Evolutionary conservation across 2,113 vertebrate species (phyloP).

Genomic region (Trematocara marginatum): DNA sequence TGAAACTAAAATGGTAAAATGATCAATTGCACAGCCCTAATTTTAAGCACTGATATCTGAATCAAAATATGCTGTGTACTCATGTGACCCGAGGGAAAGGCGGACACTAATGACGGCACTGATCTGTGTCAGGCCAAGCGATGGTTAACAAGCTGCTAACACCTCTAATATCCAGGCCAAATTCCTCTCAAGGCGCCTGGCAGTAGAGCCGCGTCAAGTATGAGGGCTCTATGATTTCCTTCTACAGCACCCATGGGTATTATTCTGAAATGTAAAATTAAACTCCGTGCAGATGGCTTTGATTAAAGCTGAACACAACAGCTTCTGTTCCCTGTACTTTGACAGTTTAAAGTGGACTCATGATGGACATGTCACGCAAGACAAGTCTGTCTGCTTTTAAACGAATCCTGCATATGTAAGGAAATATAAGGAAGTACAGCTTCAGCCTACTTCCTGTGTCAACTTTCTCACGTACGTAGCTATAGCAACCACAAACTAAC

Average conservation of each 20-base stretch:
- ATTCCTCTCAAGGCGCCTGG: slow-evolving; percentile 19
- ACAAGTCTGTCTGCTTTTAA: not conserved
- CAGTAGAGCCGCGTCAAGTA: not conserved
- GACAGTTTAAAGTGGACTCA: not conserved
- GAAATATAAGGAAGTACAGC: not conserved
- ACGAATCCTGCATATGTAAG: not conserved
- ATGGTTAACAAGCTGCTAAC: slow-evolving; percentile 46
- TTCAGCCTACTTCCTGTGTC: not conserved
- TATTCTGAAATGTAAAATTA: not conserved
- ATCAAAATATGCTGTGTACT: not conserved
- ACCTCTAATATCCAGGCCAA: slow-evolving; percentile 17
- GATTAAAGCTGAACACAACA: not conserved
- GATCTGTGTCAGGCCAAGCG: not conserved
- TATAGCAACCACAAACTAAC: not conserved
- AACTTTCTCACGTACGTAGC: not conserved
- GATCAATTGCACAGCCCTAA: not conserved
- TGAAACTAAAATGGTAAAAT: not conserved
- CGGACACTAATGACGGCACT: not conserved
- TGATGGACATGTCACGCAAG: not conserved
- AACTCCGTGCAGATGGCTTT: not conserved
- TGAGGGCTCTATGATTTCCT: not conserved
- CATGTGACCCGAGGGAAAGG: not conserved
- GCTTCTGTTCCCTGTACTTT: not conserved
- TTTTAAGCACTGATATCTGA: not conserved
- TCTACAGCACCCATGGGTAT: not conserved